Evolutionary conservation across 2,113 vertebrate genomes (phyloP).

Genomic region (Nothocercus nigrocapillus): DNA sequence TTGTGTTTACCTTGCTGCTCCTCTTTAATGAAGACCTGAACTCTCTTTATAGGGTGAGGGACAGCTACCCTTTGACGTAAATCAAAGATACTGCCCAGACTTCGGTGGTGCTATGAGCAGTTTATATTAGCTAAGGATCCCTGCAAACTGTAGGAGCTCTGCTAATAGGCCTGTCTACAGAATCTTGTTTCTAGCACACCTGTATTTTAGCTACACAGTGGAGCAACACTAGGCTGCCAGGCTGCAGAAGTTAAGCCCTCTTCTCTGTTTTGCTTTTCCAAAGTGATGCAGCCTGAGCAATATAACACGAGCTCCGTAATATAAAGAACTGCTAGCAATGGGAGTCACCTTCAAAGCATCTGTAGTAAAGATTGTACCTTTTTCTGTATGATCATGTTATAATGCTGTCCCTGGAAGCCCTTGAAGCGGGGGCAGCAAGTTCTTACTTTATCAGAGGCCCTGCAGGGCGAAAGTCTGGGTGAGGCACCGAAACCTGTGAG

Average conservation of each 20-base stretch:
- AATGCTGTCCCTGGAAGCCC: not conserved
- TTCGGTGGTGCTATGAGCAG: not conserved
- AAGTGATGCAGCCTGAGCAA: not conserved
- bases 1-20: not conserved
- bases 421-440: not conserved
- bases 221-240: not conserved
- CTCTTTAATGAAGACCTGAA: not conserved
- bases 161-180: not conserved
- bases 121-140: not conserved
- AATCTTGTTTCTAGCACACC: not conserved
- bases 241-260: not conserved
- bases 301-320: not conserved
- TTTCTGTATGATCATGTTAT: not conserved
- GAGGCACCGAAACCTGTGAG: not conserved
- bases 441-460: not conserved
- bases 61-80: not conserved
- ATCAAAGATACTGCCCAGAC: not conserved
- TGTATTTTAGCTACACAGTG: not conserved
- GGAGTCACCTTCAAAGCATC: not conserved
- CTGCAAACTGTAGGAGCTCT: not conserved
- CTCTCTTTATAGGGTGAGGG: not conserved
- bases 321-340: not conserved
- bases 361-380: not conserved
- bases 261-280: not conserved
- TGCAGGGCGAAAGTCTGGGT: not conserved